Conservation (phyloP, 2,888 invertebrate species). For the Elysia crispata region DNA sequence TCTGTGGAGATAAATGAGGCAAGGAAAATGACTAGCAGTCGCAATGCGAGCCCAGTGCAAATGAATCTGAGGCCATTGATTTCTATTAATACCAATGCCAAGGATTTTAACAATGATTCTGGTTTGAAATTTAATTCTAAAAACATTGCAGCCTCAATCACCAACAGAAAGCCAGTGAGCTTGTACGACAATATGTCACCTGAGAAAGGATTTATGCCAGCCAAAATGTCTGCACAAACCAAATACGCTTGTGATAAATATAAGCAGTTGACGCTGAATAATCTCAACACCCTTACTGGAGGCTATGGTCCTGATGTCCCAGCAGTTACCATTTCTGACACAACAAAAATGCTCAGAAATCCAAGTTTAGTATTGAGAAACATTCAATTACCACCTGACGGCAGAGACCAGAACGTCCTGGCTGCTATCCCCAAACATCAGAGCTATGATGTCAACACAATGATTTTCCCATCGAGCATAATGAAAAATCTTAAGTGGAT, state of each 20-base stretch:
- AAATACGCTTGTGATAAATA: too few species aligned
- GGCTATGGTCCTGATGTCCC: too few species aligned
- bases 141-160: background rate
- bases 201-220: background rate
- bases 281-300: too few species aligned
- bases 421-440: background rate
- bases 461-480: conserved; percentile 57
- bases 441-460: conserved; percentile 3
- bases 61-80: too few species aligned
- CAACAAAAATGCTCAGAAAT: too few species aligned
- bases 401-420: background rate
- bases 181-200: conserved; percentile 50
- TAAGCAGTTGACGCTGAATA: too few species aligned
- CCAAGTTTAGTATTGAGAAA: too few species aligned
- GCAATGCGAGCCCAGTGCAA: background rate
- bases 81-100: background rate
- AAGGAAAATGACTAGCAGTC: background rate
- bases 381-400: background rate
- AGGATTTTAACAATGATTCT: background rate
- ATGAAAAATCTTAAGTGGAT: conserved; percentile 64
- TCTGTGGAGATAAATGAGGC: background rate
- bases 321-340: too few species aligned
- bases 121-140: background rate
- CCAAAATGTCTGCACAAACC: too few species aligned
- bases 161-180: conserved; percentile 20